Percentiles rank a stretch among this genome's conserved stretches.
Conservation (phyloP, 2,888 invertebrate genomes). For the Campoplex nolae region DNA sequence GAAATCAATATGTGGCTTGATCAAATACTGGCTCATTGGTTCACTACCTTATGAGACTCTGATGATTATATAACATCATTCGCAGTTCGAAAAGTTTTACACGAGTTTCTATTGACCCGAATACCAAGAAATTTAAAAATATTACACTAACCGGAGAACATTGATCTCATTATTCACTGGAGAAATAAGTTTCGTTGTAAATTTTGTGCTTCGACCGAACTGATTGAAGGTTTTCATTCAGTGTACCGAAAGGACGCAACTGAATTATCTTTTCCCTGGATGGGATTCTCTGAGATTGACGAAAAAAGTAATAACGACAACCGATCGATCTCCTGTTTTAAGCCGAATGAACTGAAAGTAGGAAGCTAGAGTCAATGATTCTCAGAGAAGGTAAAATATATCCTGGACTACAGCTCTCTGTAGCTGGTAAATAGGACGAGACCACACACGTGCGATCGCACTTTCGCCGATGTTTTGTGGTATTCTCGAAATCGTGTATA, state of each 20-base stretch:
- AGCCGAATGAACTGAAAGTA: too few species aligned
- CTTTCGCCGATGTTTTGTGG: slow-evolving; percentile 29
- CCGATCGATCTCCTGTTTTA: too few species aligned
- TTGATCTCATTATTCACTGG: neutral
- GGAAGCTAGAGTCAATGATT: neutral
- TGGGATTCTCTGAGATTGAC: too few species aligned
- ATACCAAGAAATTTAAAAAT: neutral
- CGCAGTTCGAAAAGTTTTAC: neutral
- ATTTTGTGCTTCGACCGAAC: neutral
- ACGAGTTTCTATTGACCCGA: neutral
- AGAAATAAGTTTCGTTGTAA: neutral
- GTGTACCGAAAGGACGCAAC: too few species aligned
- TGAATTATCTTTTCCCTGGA: too few species aligned
- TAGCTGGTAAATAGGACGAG: slow-evolving; percentile 42
- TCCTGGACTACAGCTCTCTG: neutral
- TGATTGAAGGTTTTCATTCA: too few species aligned
- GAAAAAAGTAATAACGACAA: too few species aligned
- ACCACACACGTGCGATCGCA: slow-evolving; percentile 31
- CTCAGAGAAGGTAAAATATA: neutral
- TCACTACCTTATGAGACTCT: too few species aligned
- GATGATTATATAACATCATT: too few species aligned
- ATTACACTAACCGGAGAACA: too few species aligned
- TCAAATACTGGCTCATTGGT: too few species aligned
- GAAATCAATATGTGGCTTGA: too few species aligned
- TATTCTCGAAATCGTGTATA: slow-evolving; percentile 57